A percentile compares a stretch with the other conserved stretches of the same genome.
These are phyloP conservation scores for Diarsia rubi DNA, from an alignment of 2,888 invertebrate genomes.

Conservation along the genomic window DNA sequence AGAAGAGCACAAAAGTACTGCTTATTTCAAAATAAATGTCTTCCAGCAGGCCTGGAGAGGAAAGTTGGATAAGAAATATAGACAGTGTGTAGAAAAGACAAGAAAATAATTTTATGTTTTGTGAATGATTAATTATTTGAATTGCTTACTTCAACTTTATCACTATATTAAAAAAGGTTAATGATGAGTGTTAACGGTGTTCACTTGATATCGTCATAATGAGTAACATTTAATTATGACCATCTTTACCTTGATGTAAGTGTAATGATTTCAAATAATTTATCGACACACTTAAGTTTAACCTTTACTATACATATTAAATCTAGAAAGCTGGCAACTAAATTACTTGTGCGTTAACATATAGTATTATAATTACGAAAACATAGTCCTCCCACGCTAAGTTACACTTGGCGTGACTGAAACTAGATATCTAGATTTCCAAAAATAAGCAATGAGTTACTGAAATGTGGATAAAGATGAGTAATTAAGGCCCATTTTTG, in stretches of 20 bases:
- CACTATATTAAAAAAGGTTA: neutral
- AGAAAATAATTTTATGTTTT: neutral
- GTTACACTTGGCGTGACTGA: constrained; percentile 3
- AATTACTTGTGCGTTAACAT: neutral
- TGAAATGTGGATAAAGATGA: neutral
- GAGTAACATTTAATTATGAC: neutral
- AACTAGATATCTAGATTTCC: neutral
- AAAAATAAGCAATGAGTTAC: neutral
- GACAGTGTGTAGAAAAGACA: too few relatives aligned
- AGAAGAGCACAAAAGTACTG: too few relatives aligned
- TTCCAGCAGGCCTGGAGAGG: too few relatives aligned
- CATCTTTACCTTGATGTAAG: neutral
- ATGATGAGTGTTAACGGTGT: neutral
- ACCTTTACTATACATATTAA: constrained; percentile 8
- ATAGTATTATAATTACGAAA: neutral
- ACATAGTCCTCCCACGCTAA: constrained; percentile 8
- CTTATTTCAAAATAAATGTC: too few relatives aligned
- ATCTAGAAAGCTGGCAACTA: neutral
- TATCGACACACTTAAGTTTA: neutral
- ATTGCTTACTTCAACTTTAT: neutral
- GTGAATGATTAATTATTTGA: neutral
- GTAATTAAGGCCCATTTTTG: neutral
- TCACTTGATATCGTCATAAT: neutral
- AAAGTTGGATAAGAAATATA: too few relatives aligned
- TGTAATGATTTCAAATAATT: neutral